A percentile compares a stretch with the other conserved stretches of the same genome.
Conservation (phyloP, 1,140 invertebrate genomes). For the Nebria ingens region DNA sequence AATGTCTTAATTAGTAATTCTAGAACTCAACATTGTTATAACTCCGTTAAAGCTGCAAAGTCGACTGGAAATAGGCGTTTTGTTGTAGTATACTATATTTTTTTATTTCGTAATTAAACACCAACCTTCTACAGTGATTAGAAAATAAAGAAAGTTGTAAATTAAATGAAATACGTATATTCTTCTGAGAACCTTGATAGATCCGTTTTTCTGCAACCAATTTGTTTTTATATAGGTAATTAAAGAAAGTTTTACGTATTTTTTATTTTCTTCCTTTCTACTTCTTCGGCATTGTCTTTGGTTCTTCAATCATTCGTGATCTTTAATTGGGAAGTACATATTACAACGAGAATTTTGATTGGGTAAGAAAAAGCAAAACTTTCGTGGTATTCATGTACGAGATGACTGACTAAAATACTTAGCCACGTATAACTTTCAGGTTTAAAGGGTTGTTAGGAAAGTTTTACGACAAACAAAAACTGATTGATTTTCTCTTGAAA, state of each 20-base stretch:
- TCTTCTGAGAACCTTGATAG: neutral
- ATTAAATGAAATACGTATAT: conserved; percentile 1
- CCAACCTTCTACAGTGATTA: neutral
- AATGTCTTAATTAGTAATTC: neutral
- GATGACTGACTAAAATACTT: neutral
- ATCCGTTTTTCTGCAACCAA: neutral
- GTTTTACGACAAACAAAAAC: no score
- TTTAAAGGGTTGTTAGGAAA: neutral
- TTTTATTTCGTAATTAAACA: conserved; percentile 4
- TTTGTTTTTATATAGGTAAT: conserved; percentile 8
- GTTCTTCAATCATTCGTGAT: neutral
- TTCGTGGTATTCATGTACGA: conserved; percentile 1
- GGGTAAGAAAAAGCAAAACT: neutral
- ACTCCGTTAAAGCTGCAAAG: neutral
- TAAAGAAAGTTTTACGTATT: conserved; percentile 1
- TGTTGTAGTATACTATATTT: neutral
- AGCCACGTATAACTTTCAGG: neutral
- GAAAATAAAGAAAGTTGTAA: conserved; percentile 1
- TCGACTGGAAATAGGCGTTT: neutral
- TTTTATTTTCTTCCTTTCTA: no score
- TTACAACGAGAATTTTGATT: neutral
- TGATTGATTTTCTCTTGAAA: no score
- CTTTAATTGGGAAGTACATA: neutral
- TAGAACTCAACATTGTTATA: neutral
- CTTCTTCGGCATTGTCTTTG: no score